Conservation (phyloP, 1,140 invertebrate species). For the Mya arenaria region DNA sequence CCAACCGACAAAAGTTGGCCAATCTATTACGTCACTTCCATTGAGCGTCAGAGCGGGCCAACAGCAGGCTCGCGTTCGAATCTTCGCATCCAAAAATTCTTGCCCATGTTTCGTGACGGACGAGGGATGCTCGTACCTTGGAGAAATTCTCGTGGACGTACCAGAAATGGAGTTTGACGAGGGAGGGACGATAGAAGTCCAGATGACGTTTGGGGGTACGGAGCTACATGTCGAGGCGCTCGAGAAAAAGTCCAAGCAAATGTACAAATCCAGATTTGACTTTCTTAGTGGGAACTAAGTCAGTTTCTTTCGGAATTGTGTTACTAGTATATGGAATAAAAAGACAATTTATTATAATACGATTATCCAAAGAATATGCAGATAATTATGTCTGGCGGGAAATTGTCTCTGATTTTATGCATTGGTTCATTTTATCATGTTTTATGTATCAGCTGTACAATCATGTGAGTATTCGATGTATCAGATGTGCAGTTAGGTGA, state of each 20-base stretch:
- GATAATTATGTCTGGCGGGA: too few species aligned
- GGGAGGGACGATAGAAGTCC: conserved; percentile 23
- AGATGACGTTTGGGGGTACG: conserved; percentile 52
- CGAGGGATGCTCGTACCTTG: conserved; percentile 14
- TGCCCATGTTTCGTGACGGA: conserved; percentile 42
- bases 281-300: conserved; percentile 31
- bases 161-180: conserved; percentile 10
- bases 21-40: conserved; percentile 4
- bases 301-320: too few species aligned
- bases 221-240: conserved; percentile 42
- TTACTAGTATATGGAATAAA: too few species aligned
- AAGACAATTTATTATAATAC: too few species aligned
- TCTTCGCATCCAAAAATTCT: conserved; percentile 40
- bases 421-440: too few species aligned
- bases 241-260: conserved; percentile 36
- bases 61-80: neutral
- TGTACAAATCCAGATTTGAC: conserved; percentile 28
- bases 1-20: conserved; percentile 6
- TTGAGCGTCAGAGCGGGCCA: conserved; percentile 19
- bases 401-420: too few species aligned
- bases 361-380: too few species aligned
- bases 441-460: too few species aligned
- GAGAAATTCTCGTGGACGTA: conserved; percentile 31
- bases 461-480: too few species aligned
- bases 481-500: too few species aligned